Percentiles rank a stretch among this genome's conserved stretches.
Evolutionary conservation across 2,113 vertebrate species (phyloP).

Genomic region (Bos javanicus): DNA sequence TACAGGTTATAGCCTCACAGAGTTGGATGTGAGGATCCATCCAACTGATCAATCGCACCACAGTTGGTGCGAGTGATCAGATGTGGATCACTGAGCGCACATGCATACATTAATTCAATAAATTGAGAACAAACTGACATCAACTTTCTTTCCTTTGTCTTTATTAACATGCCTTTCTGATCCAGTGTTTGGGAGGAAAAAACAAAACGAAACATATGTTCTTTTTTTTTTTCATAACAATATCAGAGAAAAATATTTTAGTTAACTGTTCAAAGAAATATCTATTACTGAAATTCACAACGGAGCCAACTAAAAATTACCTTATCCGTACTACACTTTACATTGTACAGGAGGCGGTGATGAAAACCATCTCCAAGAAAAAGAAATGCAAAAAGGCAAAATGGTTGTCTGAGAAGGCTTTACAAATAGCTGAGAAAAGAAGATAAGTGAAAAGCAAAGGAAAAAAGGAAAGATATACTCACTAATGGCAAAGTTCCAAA

Average conservation of each 20-base stretch:
- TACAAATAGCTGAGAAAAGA: not conserved
- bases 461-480: not conserved
- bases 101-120: not conserved
- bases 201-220: not conserved
- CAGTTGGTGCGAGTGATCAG: too few species aligned
- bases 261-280: not conserved
- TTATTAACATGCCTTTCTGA: not conserved
- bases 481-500: not conserved
- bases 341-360: not conserved
- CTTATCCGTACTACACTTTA: not conserved
- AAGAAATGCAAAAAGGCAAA: not conserved
- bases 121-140: not conserved
- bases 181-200: not conserved
- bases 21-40: not conserved
- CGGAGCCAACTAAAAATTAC: not conserved
- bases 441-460: not conserved
- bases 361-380: not conserved
- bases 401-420: not conserved
- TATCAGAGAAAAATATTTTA: not conserved
- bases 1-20: not conserved
- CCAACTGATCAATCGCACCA: too few species aligned
- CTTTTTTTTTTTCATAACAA: not conserved
- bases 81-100: not conserved
- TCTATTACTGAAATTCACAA: not conserved
- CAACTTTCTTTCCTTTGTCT: not conserved